These are phyloP conservation scores for Coelinius sp. DNA, from an alignment of 2,888 invertebrate species.

Conservation along the genomic window DNA sequence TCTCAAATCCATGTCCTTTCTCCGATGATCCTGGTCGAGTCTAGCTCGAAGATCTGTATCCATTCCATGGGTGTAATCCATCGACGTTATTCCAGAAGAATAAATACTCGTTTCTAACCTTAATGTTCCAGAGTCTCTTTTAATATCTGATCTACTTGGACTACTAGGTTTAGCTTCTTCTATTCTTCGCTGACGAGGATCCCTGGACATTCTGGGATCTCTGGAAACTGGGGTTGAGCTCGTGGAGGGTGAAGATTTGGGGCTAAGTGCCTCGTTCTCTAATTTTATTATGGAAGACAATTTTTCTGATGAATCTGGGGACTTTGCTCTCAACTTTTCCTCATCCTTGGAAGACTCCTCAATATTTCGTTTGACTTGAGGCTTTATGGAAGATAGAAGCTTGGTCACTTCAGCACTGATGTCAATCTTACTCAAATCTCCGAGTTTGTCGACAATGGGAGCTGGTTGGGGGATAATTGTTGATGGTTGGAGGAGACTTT, in stretches of 20 bases:
- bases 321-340: background rate
- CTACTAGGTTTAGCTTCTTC: slow-evolving; percentile 58
- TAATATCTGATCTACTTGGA: slow-evolving; percentile 53
- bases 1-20: slow-evolving; percentile 73
- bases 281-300: slow-evolving; percentile 40
- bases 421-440: slow-evolving; percentile 81
- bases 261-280: slow-evolving; percentile 59
- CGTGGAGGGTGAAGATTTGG: slow-evolving; percentile 54
- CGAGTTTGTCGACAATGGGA: slow-evolving; percentile 76
- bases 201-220: slow-evolving; percentile 68
- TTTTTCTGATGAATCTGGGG: slow-evolving; percentile 26
- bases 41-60: slow-evolving; percentile 66
- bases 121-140: slow-evolving; percentile 57
- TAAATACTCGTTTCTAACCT: slow-evolving; percentile 67
- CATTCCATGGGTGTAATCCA: slow-evolving; percentile 56
- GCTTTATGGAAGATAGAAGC: slow-evolving; percentile 75
- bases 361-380: slow-evolving; percentile 56
- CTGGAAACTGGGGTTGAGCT: slow-evolving; percentile 53
- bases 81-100: slow-evolving; percentile 65
- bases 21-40: slow-evolving; percentile 65
- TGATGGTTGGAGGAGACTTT: slow-evolving; percentile 51
- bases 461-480: slow-evolving; percentile 71
- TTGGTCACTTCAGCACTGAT: slow-evolving; percentile 83
- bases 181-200: slow-evolving; percentile 61
- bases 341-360: slow-evolving; percentile 38